Conservation (phyloP, 2,888 invertebrate species). For the Epirrhoe tristata region DNA sequence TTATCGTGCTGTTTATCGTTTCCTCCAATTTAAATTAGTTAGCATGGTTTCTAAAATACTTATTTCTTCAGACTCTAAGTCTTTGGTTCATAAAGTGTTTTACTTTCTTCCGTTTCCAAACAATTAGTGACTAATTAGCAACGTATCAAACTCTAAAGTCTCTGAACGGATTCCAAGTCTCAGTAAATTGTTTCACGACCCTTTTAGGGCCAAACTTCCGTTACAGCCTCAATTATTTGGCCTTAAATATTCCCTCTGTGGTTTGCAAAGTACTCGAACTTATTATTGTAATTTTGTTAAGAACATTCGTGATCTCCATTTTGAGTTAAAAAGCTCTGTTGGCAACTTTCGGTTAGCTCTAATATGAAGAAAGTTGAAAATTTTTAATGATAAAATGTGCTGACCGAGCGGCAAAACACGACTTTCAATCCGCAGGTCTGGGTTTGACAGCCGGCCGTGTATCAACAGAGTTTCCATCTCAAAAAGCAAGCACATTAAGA, state of each 20-base stretch:
- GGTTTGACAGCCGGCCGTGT: too few species aligned
- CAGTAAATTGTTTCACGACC: conserved; percentile 61
- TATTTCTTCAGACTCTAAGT: too few species aligned
- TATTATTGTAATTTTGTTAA: conserved; percentile 59
- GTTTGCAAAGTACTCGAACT: conserved; percentile 52
- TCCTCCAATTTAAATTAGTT: too few species aligned
- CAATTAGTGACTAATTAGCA: conserved; percentile 17
- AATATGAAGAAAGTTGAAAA: not conserved
- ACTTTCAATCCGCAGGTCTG: not conserved
- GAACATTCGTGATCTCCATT: conserved; percentile 41
- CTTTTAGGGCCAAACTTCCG: conserved; percentile 67
- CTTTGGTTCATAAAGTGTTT: not conserved
- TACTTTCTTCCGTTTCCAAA: not conserved
- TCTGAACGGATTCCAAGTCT: conserved; percentile 39
- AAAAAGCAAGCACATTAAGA: too few species aligned
- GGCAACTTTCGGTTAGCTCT: conserved; percentile 4
- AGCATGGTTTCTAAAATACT: too few species aligned
- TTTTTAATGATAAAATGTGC: not conserved
- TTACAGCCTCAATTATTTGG: conserved; percentile 70
- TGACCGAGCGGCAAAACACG: not conserved
- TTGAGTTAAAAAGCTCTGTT: conserved; percentile 39
- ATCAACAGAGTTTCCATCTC: too few species aligned
- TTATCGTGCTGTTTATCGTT: too few species aligned
- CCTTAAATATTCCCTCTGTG: conserved; percentile 78
- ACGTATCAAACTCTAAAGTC: conserved; percentile 32